Evolutionary conservation across 2,888 invertebrate genomes (phyloP).

Genomic region (Mycalesis mineus): DNA sequence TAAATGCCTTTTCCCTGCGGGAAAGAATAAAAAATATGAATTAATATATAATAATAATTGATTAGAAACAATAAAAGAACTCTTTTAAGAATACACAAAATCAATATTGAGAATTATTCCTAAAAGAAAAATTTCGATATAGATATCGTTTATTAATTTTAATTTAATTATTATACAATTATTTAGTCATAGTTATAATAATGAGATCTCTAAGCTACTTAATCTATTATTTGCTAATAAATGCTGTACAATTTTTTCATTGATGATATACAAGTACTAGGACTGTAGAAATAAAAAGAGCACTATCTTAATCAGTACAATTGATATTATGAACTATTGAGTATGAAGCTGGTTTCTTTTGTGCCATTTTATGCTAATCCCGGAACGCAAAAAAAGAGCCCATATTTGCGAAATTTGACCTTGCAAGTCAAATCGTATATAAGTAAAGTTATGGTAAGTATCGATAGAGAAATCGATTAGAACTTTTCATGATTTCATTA

Average conservation of each 20-base stretch:
- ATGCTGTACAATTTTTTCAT: slow-evolving; percentile 22
- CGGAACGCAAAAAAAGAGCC: too few relatives aligned
- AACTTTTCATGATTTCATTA: too few relatives aligned
- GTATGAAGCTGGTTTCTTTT: neutral
- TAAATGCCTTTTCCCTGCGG: too few relatives aligned
- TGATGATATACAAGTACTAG: neutral
- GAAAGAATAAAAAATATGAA: too few relatives aligned
- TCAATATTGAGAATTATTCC: neutral
- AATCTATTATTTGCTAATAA: slow-evolving; percentile 27
- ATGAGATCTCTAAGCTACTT: slow-evolving; percentile 33
- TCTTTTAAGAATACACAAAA: too few relatives aligned
- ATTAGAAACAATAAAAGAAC: too few relatives aligned
- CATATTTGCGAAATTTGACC: too few relatives aligned
- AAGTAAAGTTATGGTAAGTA: too few relatives aligned
- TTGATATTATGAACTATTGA: neutral
- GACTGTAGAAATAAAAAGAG: neutral
- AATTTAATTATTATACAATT: neutral
- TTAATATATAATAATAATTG: too few relatives aligned
- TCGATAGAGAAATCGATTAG: too few relatives aligned
- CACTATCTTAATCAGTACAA: neutral
- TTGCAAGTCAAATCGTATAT: too few relatives aligned
- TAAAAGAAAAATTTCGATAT: neutral
- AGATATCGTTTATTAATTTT: neutral
- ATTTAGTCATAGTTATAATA: slow-evolving; percentile 5
- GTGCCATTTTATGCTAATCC: too few relatives aligned